A percentile compares a stretch with the other conserved stretches of the same genome.
phyloP scores from a whole-genome alignment of 2,797 vertebrate species.

The Betta splendens region DNA sequence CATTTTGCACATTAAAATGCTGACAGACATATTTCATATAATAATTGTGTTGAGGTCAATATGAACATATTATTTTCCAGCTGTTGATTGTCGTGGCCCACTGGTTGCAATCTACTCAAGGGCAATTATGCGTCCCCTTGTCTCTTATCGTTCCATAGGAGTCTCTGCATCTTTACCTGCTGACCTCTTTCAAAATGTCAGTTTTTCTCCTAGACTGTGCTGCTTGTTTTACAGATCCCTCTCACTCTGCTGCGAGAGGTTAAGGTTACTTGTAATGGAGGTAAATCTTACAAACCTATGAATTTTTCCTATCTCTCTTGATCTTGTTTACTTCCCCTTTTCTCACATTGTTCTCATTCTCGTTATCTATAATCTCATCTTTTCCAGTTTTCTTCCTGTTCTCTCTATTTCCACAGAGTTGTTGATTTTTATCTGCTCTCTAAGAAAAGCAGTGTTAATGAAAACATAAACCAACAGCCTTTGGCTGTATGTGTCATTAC shows the following conservation, averaged over 20 bases:
- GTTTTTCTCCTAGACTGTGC: conserved; percentile 83
- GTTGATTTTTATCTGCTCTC: conserved; percentile 35
- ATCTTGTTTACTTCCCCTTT: conserved; percentile 39
- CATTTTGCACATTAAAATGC: not conserved
- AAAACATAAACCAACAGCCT: conserved; percentile 16
- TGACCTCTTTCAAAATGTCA: conserved; percentile 82
- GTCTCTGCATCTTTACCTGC: conserved; percentile 77
- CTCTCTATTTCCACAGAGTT: conserved; percentile 37
- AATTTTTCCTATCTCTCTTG: conserved; percentile 62
- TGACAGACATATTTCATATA: not conserved
- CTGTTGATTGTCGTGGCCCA: not conserved
- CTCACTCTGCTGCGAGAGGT: conserved; percentile 85
- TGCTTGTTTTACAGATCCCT: conserved; percentile 88
- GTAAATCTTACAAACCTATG: conserved; percentile 78
- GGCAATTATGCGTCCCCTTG: conserved; percentile 27
- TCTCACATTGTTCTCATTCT: conserved; percentile 42
- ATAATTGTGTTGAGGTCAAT: conserved; percentile 6
- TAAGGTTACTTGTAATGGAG: conserved; percentile 83
- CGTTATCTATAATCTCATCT: conserved; percentile 38
- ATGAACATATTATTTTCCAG: not conserved
- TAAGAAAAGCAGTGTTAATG: conserved; percentile 14
- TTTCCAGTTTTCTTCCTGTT: conserved; percentile 46
- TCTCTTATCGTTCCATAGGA: conserved; percentile 55
- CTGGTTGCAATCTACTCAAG: conserved; percentile 16
- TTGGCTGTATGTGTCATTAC: conserved; percentile 20